Evolutionary conservation across 2,888 invertebrate species (phyloP).

Genomic region (Tipula lateralis): DNA sequence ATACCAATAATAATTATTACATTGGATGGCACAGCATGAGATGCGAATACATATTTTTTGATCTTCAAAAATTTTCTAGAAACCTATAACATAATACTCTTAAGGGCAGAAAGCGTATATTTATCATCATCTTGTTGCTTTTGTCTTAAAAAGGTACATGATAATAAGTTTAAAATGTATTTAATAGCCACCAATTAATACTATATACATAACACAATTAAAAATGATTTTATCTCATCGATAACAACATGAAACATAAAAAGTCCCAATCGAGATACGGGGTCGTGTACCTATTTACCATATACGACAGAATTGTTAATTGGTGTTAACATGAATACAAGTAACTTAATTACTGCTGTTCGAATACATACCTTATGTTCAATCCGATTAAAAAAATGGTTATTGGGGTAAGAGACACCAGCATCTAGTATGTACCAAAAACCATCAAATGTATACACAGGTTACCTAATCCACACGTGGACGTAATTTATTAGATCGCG

Average conservation of each 20-base stretch:
- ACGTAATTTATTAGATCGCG: not conserved
- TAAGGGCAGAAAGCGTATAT: not conserved
- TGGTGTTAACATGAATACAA: constrained; percentile 2
- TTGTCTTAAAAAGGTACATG: not conserved
- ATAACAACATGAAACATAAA: not conserved
- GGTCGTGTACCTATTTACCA: no score
- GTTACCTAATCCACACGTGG: not conserved
- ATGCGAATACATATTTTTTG: not conserved
- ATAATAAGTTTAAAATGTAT: not conserved
- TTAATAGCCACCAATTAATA: constrained; percentile 1
- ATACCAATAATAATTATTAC: not conserved
- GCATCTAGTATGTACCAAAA: no score
- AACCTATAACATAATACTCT: not conserved
- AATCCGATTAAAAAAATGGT: not conserved
- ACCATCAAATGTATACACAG: no score
- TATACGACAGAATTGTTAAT: not conserved
- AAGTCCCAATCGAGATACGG: not conserved
- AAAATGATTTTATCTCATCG: not conserved
- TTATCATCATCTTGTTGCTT: not conserved
- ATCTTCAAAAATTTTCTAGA: not conserved
- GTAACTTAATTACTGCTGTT: not conserved
- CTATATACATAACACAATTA: not conserved
- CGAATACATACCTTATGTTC: no score
- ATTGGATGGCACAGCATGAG: constrained; percentile 21
- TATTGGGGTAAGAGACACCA: no score